Conservation (phyloP, 92 coral and sea anemone species). For the Scolanthus callimorphus region DNA sequence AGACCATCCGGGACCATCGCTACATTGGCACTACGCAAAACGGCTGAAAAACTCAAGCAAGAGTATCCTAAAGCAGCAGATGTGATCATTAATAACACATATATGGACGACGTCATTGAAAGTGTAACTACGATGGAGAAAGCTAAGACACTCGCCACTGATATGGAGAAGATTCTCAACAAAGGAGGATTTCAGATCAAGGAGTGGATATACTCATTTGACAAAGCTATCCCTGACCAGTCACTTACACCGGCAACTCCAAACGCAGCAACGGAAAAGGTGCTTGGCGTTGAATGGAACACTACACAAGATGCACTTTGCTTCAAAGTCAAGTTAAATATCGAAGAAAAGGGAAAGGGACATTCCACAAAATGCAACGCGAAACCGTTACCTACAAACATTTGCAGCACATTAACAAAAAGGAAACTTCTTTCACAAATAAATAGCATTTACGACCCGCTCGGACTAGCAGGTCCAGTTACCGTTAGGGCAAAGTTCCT, state of each 20-base stretch:
- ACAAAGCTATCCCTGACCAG: conserved; percentile 21
- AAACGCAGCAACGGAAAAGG: conserved; percentile 33
- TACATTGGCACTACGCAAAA: conserved; percentile 18
- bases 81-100: background rate
- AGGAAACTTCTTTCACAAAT: no score
- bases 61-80: conserved; percentile 6
- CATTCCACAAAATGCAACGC: conserved; percentile 2
- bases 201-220: conserved; percentile 33
- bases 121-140: conserved; percentile 1
- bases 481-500: no score
- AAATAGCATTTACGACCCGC: no score
- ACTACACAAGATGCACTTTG: conserved; percentile 20
- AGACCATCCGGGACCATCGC: conserved; percentile 27
- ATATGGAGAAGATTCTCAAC: conserved; percentile 22
- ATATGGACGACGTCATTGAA: conserved; percentile 26
- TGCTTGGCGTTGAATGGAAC: conserved; percentile 38
- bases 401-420: no score
- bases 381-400: no score
- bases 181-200: conserved; percentile 50
- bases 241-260: conserved; percentile 4
- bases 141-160: conserved; percentile 6
- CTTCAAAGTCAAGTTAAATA: conserved; percentile 43
- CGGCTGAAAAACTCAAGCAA: no score
- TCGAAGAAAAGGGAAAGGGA: conserved; percentile 31
- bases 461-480: no score